Evolutionary conservation across 2,888 invertebrate species (phyloP).

Genomic region (Ochropacha duplaris): DNA sequence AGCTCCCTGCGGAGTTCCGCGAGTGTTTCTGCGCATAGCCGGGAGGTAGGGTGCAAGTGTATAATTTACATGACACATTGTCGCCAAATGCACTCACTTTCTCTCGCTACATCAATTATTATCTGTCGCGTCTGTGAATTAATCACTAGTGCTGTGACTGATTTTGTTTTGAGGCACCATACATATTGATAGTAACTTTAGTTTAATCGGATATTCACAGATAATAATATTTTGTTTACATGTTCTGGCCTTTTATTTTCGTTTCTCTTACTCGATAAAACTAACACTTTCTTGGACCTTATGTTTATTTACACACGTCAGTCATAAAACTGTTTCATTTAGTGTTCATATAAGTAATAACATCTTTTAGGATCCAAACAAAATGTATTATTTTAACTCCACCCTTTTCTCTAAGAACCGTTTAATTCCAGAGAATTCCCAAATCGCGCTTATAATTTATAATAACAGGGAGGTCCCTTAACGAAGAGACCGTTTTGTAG

Average conservation of each 20-base stretch:
- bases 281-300: no score
- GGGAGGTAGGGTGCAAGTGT: slow-evolving; percentile 55
- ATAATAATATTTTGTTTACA: no score
- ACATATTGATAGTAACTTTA: no score
- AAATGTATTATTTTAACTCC: slow-evolving; percentile 39
- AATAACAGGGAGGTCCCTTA: slow-evolving; percentile 78
- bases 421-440: slow-evolving; percentile 74
- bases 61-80: slow-evolving; percentile 72
- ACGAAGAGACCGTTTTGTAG: slow-evolving; percentile 80
- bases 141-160: slow-evolving; percentile 5
- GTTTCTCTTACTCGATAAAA: no score
- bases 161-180: not conserved
- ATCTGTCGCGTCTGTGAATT: slow-evolving; percentile 21
- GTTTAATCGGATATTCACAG: no score
- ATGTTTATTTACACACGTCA: no score
- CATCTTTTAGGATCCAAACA: no score
- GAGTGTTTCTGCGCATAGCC: slow-evolving; percentile 4
- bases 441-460: slow-evolving; percentile 80
- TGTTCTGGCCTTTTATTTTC: no score
- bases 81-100: slow-evolving; percentile 57
- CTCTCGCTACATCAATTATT: slow-evolving; percentile 54
- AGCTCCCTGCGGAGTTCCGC: slow-evolving; percentile 47
- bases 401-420: slow-evolving; percentile 59
- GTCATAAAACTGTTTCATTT: no score
- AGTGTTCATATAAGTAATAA: no score